phyloP scores from a whole-genome alignment of 2,888 invertebrate genomes.

The Geophilus truncorum region DNA sequence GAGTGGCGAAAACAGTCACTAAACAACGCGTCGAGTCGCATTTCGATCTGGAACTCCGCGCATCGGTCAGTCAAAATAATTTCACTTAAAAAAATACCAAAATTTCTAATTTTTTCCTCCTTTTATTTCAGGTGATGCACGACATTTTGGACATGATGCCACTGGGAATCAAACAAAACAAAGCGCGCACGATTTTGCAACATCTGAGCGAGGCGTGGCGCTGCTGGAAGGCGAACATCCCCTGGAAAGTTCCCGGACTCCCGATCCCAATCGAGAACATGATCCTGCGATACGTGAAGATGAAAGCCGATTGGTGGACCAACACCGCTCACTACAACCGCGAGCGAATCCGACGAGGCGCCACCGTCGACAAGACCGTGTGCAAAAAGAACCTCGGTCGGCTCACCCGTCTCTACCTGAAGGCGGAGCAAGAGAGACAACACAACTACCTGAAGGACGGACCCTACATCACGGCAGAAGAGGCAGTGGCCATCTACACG shows the following conservation, averaged over 20 bases:
- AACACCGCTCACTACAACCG: slow-evolving; percentile 99
- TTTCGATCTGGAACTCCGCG: slow-evolving; percentile 96
- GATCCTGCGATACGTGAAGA: slow-evolving; percentile 98
- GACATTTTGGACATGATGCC: slow-evolving; percentile 99
- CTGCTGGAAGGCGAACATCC: slow-evolving; percentile 99
- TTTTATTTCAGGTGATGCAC: slow-evolving; percentile 63
- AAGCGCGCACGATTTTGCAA: slow-evolving; percentile 96
- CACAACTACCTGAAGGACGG: slow-evolving; percentile 99
- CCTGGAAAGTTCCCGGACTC: slow-evolving; percentile 99
- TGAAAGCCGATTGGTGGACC: slow-evolving; percentile 99
- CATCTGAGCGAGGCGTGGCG: slow-evolving; percentile 99
- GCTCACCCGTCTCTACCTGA: slow-evolving; percentile 91
- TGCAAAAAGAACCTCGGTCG: slow-evolving; percentile 99
- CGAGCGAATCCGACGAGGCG: slow-evolving; percentile 96
- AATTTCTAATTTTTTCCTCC: neutral
- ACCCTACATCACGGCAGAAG: slow-evolving; percentile 98
- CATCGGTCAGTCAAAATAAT: slow-evolving; percentile 61
- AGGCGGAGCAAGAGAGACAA: slow-evolving; percentile 96
- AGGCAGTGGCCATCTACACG: slow-evolving; percentile 99
- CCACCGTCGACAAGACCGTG: slow-evolving; percentile 99
- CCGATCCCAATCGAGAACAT: slow-evolving; percentile 99
- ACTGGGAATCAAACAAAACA: slow-evolving; percentile 99
- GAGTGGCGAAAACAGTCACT: slow-evolving; percentile 99
- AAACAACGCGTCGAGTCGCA: slow-evolving; percentile 99
- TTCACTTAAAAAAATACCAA: neutral